Evolutionary conservation across 2,113 vertebrate genomes (phyloP).

Genomic region (Madoqua kirkii): DNA sequence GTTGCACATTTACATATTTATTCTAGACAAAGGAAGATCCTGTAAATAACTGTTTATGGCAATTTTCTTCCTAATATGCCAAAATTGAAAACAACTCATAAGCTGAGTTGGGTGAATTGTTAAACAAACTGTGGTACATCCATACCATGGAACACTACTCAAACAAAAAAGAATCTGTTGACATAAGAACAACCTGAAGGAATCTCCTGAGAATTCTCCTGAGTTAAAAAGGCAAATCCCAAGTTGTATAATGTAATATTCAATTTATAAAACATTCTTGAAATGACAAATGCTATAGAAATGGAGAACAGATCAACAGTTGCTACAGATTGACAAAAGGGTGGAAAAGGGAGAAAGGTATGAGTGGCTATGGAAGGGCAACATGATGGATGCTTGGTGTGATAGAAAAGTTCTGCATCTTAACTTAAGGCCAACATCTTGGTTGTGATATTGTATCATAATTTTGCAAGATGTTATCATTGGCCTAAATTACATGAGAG

Average conservation of each 20-base stretch:
- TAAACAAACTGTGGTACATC: neutral
- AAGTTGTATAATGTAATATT: neutral
- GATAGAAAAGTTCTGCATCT: neutral
- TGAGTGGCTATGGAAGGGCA: neutral
- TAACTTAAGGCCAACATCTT: neutral
- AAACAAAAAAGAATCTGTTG: neutral
- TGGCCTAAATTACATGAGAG: neutral
- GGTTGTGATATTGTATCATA: neutral
- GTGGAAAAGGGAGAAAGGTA: neutral
- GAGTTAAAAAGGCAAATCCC: neutral
- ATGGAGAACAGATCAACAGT: neutral
- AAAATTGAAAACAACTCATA: neutral
- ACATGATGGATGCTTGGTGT: neutral
- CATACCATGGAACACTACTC: neutral
- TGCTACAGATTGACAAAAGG: neutral
- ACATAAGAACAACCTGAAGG: neutral
- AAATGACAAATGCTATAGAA: neutral
- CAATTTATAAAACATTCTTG: neutral
- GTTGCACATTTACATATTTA: neutral
- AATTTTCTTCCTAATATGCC: neutral
- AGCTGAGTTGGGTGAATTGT: neutral
- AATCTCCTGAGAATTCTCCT: neutral
- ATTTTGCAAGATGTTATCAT: neutral
- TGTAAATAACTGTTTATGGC: neutral
- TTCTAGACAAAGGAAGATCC: neutral